These are phyloP conservation scores for Mythimna impura DNA, from an alignment of 2,888 invertebrate species.

Conservation along the genomic window DNA sequence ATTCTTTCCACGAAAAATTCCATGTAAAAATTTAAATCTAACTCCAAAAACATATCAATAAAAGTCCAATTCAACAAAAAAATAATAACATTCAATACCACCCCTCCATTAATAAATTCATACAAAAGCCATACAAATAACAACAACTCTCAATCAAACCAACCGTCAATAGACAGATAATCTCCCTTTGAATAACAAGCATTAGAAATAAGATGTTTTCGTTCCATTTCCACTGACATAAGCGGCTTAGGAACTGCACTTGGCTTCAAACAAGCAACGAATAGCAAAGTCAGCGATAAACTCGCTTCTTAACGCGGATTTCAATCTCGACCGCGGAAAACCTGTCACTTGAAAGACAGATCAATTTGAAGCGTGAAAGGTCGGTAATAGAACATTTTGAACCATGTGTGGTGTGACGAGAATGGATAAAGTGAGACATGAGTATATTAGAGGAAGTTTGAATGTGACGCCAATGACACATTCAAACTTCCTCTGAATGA, in stretches of 20 bases:
- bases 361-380: slow-evolving; percentile 9
- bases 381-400: background rate
- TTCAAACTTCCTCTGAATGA: too few species aligned
- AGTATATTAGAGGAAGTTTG: too few species aligned
- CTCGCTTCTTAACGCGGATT: slow-evolving; percentile 28
- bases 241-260: slow-evolving; percentile 42
- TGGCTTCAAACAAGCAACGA: background rate
- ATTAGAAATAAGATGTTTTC: background rate
- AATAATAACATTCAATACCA: background rate
- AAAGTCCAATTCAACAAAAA: background rate
- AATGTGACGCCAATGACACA: too few species aligned
- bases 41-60: background rate
- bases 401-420: too few species aligned
- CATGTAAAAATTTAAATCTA: background rate
- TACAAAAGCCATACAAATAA: slow-evolving; percentile 8
- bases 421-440: too few species aligned
- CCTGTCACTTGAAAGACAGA: slow-evolving; percentile 14
- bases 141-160: slow-evolving; percentile 7
- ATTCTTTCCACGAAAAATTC: too few species aligned
- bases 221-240: slow-evolving; percentile 13
- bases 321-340: slow-evolving; percentile 12
- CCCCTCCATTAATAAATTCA: background rate
- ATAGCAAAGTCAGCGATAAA: slow-evolving; percentile 4
- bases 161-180: slow-evolving; percentile 17
- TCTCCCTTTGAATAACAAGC: slow-evolving; percentile 25